A percentile compares a stretch with the other conserved stretches of the same genome.
Evolutionary conservation across 2,888 invertebrate species (phyloP).

Genomic region (Lasioglossum calceatum): DNA sequence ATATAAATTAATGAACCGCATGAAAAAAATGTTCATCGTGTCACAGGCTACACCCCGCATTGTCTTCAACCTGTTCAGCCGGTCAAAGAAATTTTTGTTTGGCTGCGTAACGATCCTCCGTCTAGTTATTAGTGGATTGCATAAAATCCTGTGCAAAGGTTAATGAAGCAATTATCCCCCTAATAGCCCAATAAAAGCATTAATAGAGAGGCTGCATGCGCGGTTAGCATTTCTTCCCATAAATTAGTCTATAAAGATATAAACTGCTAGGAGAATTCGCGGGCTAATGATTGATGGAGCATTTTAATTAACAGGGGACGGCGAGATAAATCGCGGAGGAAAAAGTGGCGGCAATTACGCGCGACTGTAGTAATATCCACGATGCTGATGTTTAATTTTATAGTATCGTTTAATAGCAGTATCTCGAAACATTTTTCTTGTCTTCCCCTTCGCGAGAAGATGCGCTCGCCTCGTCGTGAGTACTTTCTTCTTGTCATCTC

Average conservation of each 20-base stretch:
- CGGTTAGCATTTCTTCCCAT: neutral
- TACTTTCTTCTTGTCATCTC: neutral
- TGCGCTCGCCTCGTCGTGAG: neutral
- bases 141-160: neutral
- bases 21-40: neutral
- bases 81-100: neutral
- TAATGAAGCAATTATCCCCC: neutral
- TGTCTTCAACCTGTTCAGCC: too few species aligned
- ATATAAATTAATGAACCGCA: neutral
- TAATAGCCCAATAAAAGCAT: neutral
- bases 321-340: neutral
- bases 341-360: neutral
- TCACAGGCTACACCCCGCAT: neutral
- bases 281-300: conserved; percentile 8
- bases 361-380: neutral
- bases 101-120: neutral
- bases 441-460: neutral
- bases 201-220: neutral
- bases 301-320: conserved; percentile 12
- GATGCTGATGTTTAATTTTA: conserved; percentile 7
- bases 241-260: conserved; percentile 5
- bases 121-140: neutral
- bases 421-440: neutral
- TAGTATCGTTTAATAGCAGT: conserved; percentile 6
- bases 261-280: conserved; percentile 1